These are phyloP conservation scores for Macrostomum lignano DNA, from an alignment of 1,140 invertebrate species.

Conservation along the genomic window DNA sequence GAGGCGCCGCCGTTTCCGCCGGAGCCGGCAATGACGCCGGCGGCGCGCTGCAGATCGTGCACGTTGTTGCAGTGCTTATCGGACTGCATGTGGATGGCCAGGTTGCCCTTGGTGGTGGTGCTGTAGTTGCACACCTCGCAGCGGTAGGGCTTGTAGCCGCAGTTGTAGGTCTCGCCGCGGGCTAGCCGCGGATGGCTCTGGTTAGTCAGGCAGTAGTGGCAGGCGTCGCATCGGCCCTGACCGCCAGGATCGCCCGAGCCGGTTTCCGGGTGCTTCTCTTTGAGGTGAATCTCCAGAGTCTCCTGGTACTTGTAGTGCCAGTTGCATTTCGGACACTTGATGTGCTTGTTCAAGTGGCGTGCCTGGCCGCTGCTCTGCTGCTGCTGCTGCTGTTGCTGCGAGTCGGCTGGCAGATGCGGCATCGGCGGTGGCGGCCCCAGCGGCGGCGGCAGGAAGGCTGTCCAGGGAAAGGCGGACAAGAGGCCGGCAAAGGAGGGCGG, in stretches of 20 bases:
- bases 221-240: constrained; percentile 23
- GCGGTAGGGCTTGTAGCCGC: too few relatives aligned
- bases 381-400: too few relatives aligned
- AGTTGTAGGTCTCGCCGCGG: too few relatives aligned
- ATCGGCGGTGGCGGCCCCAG: too few relatives aligned
- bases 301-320: constrained; percentile 99
- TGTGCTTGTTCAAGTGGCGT: constrained; percentile 83
- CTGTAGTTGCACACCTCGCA: constrained; percentile 98
- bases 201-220: constrained; percentile 83
- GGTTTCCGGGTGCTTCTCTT: constrained; percentile 92
- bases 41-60: too few relatives aligned
- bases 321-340: constrained; percentile 98
- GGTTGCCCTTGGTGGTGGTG: constrained; percentile 94
- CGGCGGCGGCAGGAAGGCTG: constrained; percentile 11
- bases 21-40: too few relatives aligned
- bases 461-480: constrained; percentile 2
- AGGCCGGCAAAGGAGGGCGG: too few relatives aligned
- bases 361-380: constrained; percentile 62
- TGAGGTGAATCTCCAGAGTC: constrained; percentile 97
- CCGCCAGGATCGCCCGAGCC: too few relatives aligned
- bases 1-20: too few relatives aligned
- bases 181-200: constrained; percentile 85
- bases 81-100: constrained; percentile 98
- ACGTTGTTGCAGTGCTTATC: constrained; percentile 97
- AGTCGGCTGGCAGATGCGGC: constrained; percentile 11